A percentile compares a stretch with the other conserved stretches of the same genome.
Evolutionary conservation across 2,888 invertebrate genomes (phyloP).

Genomic region (Megastigmus dorsalis): DNA sequence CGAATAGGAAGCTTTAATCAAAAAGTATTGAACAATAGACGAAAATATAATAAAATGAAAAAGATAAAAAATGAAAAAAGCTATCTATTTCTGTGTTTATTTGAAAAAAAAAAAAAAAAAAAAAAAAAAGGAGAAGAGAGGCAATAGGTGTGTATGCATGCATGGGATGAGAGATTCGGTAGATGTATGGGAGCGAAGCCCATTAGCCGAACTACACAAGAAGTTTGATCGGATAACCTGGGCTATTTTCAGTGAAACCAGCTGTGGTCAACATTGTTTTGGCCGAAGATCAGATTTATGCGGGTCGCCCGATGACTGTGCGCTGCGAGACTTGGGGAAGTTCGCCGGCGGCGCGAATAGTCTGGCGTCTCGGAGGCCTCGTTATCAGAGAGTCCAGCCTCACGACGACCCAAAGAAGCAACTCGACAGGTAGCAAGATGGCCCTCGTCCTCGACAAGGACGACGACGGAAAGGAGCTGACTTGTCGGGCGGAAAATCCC

Average conservation of each 20-base stretch:
- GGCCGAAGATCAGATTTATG: constrained; percentile 83
- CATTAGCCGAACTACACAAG: not conserved
- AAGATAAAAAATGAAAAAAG: no score
- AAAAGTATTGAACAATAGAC: no score
- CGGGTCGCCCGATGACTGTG: constrained; percentile 83
- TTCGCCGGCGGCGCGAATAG: constrained; percentile 87
- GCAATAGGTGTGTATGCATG: not conserved
- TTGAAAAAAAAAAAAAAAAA: not conserved
- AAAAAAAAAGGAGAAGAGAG: not conserved
- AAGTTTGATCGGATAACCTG: not conserved
- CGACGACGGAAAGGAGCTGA: constrained; percentile 88
- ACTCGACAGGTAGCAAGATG: constrained; percentile 82
- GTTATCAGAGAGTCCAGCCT: constrained; percentile 80
- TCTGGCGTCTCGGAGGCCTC: constrained; percentile 86
- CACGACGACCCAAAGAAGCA: constrained; percentile 76
- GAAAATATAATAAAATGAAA: no score
- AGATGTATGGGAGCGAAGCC: no score
- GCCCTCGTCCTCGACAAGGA: constrained; percentile 85
- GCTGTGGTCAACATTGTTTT: constrained; percentile 84
- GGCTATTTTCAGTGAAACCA: constrained; percentile 82
- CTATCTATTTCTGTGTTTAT: not conserved
- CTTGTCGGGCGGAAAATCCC: constrained; percentile 90
- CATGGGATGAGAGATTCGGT: not conserved
- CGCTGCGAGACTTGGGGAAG: constrained; percentile 89
- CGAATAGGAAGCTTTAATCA: no score